These are phyloP conservation scores for Irena cyanogastra DNA, from an alignment of 2,113 vertebrate genomes.

Conservation along the genomic window DNA sequence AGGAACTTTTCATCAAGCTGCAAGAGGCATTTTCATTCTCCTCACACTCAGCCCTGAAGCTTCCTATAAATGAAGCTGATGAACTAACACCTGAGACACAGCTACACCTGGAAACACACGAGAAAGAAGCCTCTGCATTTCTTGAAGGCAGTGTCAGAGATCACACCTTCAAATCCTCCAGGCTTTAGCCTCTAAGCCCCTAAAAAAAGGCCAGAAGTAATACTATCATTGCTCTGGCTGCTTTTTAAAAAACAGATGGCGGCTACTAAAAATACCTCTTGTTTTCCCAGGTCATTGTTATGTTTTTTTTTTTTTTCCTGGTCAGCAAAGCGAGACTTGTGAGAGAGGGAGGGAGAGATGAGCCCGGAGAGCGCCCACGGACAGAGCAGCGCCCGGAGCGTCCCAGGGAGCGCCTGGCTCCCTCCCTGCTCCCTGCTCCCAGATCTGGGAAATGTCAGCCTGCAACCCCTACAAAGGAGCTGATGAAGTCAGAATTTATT, in stretches of 20 bases:
- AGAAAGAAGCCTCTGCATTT: neutral
- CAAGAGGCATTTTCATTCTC: conserved; percentile 10
- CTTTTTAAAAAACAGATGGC: neutral
- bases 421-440: neutral
- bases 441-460: neutral
- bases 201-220: neutral
- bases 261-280: neutral
- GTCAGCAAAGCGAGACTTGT: neutral
- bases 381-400: neutral
- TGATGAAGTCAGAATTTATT: neutral
- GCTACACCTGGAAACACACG: conserved; percentile 1
- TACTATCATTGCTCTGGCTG: neutral
- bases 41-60: conserved; percentile 16
- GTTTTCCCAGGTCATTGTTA: neutral
- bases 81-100: conserved; percentile 7
- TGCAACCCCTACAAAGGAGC: accelerated
- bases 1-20: neutral
- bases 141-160: conserved; percentile 33
- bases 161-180: conserved; percentile 47
- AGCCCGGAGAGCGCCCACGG: neutral
- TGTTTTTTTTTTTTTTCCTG: neutral
- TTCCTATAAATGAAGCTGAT: conserved; percentile 47
- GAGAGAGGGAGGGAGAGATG: neutral
- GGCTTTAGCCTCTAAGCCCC: conserved; percentile 40
- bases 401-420: accelerated